phyloP scores from a whole-genome alignment of 2,113 vertebrate species.

The Ptilorrhoa leucosticta region DNA sequence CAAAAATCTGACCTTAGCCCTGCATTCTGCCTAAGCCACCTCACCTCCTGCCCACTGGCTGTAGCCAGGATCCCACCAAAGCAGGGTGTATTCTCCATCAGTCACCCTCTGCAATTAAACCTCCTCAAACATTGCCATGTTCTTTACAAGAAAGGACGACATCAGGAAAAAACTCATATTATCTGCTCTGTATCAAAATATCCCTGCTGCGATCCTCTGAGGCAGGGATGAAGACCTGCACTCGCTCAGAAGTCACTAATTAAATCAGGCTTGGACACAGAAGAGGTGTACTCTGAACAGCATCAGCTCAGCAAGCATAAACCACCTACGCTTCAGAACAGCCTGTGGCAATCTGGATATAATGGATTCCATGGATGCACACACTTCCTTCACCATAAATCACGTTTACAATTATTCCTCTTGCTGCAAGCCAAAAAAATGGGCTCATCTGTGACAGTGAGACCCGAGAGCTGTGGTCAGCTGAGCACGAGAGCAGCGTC shows the following conservation, averaged over 20 bases:
- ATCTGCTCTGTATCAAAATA: slow-evolving; percentile 5
- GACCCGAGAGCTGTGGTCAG: background rate
- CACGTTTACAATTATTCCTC: background rate
- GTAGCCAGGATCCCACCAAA: background rate
- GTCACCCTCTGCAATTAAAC: background rate
- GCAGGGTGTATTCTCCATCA: background rate
- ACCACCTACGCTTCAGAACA: background rate
- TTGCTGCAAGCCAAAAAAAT: background rate
- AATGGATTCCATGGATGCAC: background rate
- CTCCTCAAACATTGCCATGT: background rate
- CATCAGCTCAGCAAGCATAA: background rate
- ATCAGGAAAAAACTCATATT: background rate
- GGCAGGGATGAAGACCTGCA: background rate
- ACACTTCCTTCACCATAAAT: background rate
- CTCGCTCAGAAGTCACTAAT: background rate
- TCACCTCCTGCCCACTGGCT: background rate
- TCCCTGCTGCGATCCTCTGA: background rate
- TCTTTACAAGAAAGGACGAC: background rate
- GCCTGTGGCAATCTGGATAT: background rate
- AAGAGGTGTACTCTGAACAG: background rate
- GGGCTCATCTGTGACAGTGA: background rate
- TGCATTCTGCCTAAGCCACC: background rate
- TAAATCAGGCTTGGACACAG: background rate
- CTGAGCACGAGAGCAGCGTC: background rate
- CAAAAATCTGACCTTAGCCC: background rate